Percentiles rank a stretch among this genome's conserved stretches.
Evolutionary conservation across 2,888 invertebrate species (phyloP).

Genomic region (Brachyptera risi): DNA sequence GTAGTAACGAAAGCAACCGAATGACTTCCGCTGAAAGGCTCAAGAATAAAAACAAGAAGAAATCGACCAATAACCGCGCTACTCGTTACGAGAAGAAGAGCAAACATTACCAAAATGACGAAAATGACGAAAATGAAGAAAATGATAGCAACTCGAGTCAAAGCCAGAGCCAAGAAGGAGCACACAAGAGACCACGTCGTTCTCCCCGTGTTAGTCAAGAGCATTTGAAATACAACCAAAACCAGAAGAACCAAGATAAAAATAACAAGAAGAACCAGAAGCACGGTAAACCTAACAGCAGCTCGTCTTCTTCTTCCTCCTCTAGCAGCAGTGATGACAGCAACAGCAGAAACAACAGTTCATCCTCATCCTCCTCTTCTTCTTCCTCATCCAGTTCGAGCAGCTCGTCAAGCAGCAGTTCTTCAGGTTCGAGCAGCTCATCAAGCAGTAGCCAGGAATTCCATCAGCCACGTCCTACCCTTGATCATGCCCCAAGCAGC

Average conservation of each 20-base stretch:
- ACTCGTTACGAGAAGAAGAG: no score
- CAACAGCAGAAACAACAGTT: conserved; percentile 2
- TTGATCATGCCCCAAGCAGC: conserved; percentile 27
- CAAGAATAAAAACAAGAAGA: background rate
- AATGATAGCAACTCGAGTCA: no score
- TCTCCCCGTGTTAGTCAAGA: no score
- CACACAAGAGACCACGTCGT: no score
- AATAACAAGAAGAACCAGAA: no score
- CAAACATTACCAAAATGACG: no score
- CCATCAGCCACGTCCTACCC: conserved; percentile 25
- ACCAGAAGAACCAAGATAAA: background rate
- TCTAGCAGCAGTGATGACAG: conserved; percentile 18
- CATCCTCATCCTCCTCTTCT: conserved; percentile 12
- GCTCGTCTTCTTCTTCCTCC: conserved; percentile 34
- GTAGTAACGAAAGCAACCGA: conserved; percentile 27
- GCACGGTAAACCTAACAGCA: background rate
- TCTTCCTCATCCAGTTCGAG: background rate
- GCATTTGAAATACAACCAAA: background rate
- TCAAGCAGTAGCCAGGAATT: conserved; percentile 22
- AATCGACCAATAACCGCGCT: background rate
- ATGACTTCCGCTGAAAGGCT: conserved; percentile 24
- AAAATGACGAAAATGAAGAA: no score
- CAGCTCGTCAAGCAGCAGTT: background rate
- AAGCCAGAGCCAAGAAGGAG: background rate
- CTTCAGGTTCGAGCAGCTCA: conserved; percentile 13